These are phyloP conservation scores for Pseudotriccus pelzelni DNA, from an alignment of 2,797 vertebrate genomes.

Conservation along the genomic window DNA sequence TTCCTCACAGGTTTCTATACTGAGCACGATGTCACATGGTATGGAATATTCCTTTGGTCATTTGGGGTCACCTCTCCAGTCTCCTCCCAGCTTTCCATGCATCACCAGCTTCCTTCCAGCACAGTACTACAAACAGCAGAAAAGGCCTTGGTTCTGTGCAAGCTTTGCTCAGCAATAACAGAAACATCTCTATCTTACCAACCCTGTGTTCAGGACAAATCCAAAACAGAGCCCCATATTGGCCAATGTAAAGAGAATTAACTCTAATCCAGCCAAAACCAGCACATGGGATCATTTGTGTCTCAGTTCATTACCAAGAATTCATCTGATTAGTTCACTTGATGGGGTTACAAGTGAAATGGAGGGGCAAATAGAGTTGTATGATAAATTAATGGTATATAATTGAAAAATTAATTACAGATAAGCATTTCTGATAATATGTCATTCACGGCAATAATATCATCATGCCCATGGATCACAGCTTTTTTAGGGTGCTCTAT, in stretches of 20 bases:
- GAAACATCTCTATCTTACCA: background rate
- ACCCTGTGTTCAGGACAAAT: no score
- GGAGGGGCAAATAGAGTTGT: background rate
- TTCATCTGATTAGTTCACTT: background rate
- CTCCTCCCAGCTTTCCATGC: background rate
- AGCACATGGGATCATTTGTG: background rate
- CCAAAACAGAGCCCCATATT: background rate
- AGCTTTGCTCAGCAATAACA: background rate
- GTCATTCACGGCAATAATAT: background rate
- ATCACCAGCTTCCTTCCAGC: fast-evolving
- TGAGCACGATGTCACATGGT: background rate
- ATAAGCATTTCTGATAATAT: slow-evolving; percentile 4
- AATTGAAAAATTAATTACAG: slow-evolving; percentile 18
- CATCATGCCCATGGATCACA: background rate
- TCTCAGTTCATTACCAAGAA: background rate
- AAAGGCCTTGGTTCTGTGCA: background rate
- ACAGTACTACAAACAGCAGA: fast-evolving
- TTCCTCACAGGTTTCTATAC: background rate
- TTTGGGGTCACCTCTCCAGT: background rate
- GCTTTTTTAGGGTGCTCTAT: background rate
- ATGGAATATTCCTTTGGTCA: background rate
- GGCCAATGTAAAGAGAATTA: background rate
- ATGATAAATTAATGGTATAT: background rate
- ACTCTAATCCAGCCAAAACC: background rate
- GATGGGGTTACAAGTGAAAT: background rate